Percentiles rank a stretch among this genome's conserved stretches.
Evolutionary conservation across 2,888 invertebrate species (phyloP).

Genomic region (Drosophila maculinotata): DNA sequence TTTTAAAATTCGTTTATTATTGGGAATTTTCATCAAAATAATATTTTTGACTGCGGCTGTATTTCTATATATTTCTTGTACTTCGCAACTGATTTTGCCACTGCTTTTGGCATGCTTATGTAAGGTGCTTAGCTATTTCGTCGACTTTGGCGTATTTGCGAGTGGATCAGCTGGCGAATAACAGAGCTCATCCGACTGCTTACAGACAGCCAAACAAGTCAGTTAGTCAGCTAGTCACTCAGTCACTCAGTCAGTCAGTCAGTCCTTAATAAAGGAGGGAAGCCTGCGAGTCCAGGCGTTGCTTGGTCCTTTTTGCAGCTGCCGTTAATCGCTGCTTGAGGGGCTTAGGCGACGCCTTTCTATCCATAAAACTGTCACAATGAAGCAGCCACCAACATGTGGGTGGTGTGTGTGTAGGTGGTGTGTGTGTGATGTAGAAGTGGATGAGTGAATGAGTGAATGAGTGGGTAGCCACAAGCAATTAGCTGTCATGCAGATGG

Average conservation of each 20-base stretch:
- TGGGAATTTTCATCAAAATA: too few species aligned
- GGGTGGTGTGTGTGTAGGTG: constrained; percentile 3
- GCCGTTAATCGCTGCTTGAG: constrained; percentile 66
- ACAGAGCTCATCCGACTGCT: constrained; percentile 68
- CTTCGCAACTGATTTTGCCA: too few species aligned
- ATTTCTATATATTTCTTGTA: background rate
- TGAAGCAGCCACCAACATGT: constrained; percentile 9
- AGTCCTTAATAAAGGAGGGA: constrained; percentile 8
- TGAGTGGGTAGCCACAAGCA: constrained; percentile 51
- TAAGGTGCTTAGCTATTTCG: constrained; percentile 39
- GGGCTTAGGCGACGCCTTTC: constrained; percentile 57
- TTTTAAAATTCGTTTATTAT: too few species aligned
- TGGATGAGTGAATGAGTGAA: constrained; percentile 3
- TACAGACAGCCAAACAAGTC: constrained; percentile 51
- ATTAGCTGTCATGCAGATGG: constrained; percentile 59
- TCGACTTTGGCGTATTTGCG: constrained; percentile 43
- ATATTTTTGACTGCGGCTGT: too few species aligned
- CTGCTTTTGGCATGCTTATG: constrained; percentile 9
- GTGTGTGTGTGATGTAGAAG: constrained; percentile 1
- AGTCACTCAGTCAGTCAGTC: background rate
- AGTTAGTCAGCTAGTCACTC: constrained; percentile 12
- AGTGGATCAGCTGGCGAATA: constrained; percentile 65
- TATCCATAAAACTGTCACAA: constrained; percentile 55
- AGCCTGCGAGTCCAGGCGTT: constrained; percentile 25
- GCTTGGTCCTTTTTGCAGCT: constrained; percentile 34